phyloP scores from a whole-genome alignment of 2,888 invertebrate species.

The Schrankia costaestrigalis region DNA sequence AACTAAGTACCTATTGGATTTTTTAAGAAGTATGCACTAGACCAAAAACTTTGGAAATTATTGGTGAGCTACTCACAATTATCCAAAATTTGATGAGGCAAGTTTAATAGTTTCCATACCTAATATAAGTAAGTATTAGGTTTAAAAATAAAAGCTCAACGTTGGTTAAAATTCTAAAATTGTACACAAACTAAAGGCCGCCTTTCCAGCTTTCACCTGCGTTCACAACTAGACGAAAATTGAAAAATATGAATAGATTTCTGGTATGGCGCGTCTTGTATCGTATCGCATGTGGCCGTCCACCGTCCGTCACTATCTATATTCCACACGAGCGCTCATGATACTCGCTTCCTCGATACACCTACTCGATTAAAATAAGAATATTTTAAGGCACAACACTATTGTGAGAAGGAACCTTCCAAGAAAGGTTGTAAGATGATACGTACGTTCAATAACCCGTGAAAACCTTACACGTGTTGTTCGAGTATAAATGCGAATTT shows the following conservation, averaged over 20 bases:
- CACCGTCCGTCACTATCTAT: slow-evolving; percentile 73
- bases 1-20: no score
- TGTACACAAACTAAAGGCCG: slow-evolving; percentile 7
- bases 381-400: slow-evolving; percentile 64
- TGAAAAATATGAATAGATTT: slow-evolving; percentile 70
- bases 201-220: slow-evolving; percentile 17
- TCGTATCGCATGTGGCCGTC: slow-evolving; percentile 50
- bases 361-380: slow-evolving; percentile 75
- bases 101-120: no score
- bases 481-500: no score
- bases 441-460: slow-evolving; percentile 36
- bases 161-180: no score
- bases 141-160: no score
- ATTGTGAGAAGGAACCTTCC: slow-evolving; percentile 52
- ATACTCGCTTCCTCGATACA: slow-evolving; percentile 63
- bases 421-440: slow-evolving; percentile 50
- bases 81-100: no score
- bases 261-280: slow-evolving; percentile 43
- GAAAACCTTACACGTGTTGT: slow-evolving; percentile 31
- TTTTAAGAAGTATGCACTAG: no score
- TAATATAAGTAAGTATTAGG: no score
- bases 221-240: slow-evolving; percentile 47
- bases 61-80: no score
- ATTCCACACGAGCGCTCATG: slow-evolving; percentile 72
- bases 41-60: no score